These are phyloP conservation scores for Mesochorus sp. DNA, from an alignment of 2,888 invertebrate species.

Conservation along the genomic window DNA sequence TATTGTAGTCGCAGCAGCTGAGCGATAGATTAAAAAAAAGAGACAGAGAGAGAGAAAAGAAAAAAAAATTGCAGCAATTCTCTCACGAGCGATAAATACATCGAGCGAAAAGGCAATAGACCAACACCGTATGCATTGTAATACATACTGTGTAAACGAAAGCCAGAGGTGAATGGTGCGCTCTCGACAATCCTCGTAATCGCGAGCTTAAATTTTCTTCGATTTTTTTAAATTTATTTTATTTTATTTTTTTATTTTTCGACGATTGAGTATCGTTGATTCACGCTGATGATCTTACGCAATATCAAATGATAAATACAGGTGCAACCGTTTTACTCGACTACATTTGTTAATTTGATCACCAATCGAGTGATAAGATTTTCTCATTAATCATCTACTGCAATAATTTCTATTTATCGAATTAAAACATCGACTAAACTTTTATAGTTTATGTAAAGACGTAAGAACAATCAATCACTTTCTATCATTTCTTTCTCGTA, in stretches of 20 bases:
- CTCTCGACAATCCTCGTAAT: slow-evolving; percentile 51
- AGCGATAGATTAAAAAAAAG: not conserved
- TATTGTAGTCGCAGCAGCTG: slow-evolving; percentile 6
- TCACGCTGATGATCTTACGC: slow-evolving; percentile 22
- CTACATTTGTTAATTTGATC: too few species aligned
- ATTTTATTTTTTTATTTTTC: slow-evolving; percentile 33
- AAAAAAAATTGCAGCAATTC: slow-evolving; percentile 26
- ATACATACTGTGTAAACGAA: slow-evolving; percentile 26
- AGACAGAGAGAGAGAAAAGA: not conserved
- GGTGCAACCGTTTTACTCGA: too few species aligned
- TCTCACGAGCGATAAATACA: slow-evolving; percentile 25
- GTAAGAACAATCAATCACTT: too few species aligned
- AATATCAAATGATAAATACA: slow-evolving; percentile 29
- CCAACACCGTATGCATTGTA: not conserved
- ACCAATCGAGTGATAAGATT: too few species aligned
- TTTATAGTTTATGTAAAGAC: too few species aligned
- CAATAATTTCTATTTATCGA: too few species aligned
- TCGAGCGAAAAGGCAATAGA: not conserved
- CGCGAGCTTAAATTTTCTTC: slow-evolving; percentile 45
- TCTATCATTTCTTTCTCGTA: too few species aligned
- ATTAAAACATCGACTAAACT: too few species aligned
- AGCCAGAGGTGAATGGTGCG: slow-evolving; percentile 62
- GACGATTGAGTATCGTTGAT: slow-evolving; percentile 46
- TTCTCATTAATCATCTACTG: too few species aligned
- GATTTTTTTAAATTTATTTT: slow-evolving; percentile 51